These are phyloP conservation scores for Brenthis ino DNA, from an alignment of 2,888 invertebrate genomes.

Conservation along the genomic window DNA sequence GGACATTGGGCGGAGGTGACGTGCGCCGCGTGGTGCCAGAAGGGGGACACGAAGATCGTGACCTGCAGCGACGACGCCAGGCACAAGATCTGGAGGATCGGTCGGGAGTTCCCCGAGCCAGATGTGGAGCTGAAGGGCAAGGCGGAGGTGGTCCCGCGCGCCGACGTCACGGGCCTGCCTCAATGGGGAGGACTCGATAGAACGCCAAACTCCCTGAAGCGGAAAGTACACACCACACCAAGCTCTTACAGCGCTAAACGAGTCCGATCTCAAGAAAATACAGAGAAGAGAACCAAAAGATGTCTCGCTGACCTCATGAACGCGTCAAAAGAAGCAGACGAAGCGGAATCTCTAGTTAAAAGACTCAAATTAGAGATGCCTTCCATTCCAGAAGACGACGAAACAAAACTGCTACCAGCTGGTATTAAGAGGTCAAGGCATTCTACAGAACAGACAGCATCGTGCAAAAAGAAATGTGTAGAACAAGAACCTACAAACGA, in stretches of 20 bases:
- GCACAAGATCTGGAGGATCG: constrained; percentile 89
- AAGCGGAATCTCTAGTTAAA: constrained; percentile 49
- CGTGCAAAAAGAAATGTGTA: constrained; percentile 43
- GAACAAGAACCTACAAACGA: constrained; percentile 44
- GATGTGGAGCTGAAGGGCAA: constrained; percentile 64
- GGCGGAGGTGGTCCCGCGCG: constrained; percentile 48
- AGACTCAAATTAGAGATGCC: constrained; percentile 50
- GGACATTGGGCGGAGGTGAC: constrained; percentile 94
- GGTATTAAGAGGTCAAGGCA: constrained; percentile 61
- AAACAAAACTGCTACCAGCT: constrained; percentile 45
- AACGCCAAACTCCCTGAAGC: constrained; percentile 78
- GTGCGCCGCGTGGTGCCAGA: constrained; percentile 90
- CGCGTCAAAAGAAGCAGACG: constrained; percentile 53
- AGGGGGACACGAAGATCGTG: constrained; percentile 84
- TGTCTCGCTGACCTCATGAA: constrained; percentile 70
- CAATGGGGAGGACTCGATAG: constrained; percentile 63
- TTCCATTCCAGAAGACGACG: constrained; percentile 42
- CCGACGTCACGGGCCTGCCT: constrained; percentile 51
- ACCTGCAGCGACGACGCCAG: constrained; percentile 93
- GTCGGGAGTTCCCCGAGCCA: constrained; percentile 69
- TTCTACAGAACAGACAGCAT: constrained; percentile 29
- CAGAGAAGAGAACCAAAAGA: constrained; percentile 59
- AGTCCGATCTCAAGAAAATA: constrained; percentile 37
- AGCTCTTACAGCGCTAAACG: constrained; percentile 49
- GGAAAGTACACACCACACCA: constrained; percentile 51